phyloP scores from a whole-genome alignment of 2,797 vertebrate genomes.

The Echiichthys vipera region DNA sequence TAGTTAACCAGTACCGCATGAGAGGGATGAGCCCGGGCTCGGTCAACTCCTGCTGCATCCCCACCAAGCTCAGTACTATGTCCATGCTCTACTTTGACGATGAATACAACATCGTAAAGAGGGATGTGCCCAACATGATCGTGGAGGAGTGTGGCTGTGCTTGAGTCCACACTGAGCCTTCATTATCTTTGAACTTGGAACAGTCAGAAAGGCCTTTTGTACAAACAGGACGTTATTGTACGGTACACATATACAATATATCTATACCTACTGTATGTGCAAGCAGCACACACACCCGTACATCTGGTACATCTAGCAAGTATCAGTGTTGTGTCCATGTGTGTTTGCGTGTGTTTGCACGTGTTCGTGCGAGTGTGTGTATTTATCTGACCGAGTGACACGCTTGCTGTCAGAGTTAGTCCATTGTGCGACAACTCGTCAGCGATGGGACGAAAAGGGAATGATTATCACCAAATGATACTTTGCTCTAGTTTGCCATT shows the following conservation, averaged over 20 bases:
- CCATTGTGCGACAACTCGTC: conserved; percentile 37
- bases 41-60: conserved; percentile 98
- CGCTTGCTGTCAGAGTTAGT: conserved; percentile 47
- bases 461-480: conserved; percentile 80
- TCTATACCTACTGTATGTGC: conserved; percentile 76
- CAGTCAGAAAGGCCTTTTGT: conserved; percentile 72
- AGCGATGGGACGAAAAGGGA: conserved; percentile 77
- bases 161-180: conserved; percentile 78
- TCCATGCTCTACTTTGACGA: conserved; percentile 99
- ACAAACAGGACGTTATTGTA: conserved; percentile 75
- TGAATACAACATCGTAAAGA: conserved; percentile 98
- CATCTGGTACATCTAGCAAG: conserved; percentile 52
- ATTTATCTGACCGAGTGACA: conserved; percentile 74
- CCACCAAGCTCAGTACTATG: conserved; percentile 99
- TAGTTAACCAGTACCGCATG: conserved; percentile 99
- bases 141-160: conserved; percentile 99
- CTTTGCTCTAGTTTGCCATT: conserved; percentile 85
- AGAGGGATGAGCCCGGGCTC: conserved; percentile 95
- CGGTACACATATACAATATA: conserved; percentile 79
- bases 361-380: conserved; percentile 71
- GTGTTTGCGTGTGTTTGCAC: conserved; percentile 40
- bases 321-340: conserved; percentile 40
- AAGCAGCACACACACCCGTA: conserved; percentile 56
- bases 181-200: conserved; percentile 51
- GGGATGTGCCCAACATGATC: conserved; percentile 99